Conservation (phyloP, 2,888 invertebrate species). For the Drosophila limbata region DNA sequence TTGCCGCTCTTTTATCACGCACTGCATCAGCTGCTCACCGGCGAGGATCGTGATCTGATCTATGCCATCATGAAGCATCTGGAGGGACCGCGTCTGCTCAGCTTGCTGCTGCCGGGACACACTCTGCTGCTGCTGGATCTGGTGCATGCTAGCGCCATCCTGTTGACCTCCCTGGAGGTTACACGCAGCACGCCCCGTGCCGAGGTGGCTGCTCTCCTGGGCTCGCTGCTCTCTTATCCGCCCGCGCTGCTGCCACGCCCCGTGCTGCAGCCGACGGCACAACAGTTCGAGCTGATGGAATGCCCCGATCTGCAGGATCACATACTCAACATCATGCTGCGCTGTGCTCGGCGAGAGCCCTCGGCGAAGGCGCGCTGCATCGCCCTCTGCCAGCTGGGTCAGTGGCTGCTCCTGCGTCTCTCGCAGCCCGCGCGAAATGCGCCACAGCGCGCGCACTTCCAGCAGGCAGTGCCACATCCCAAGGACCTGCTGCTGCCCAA, state of each 20-base stretch:
- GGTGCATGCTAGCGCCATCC: conserved; percentile 94
- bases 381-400: conserved; percentile 93
- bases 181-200: conserved; percentile 92
- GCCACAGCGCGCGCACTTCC: conserved; percentile 54
- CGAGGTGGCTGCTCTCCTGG: conserved; percentile 95
- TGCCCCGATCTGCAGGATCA: conserved; percentile 88
- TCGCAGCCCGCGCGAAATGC: conserved; percentile 63
- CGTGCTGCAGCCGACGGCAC: conserved; percentile 87
- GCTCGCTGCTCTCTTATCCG: conserved; percentile 93
- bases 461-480: conserved; percentile 79
- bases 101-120: conserved; percentile 94
- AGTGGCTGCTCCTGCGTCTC: conserved; percentile 85
- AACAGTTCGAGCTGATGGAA: conserved; percentile 84
- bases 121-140: conserved; percentile 94
- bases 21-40: conserved; percentile 90
- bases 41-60: conserved; percentile 90
- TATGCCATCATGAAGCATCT: conserved; percentile 92
- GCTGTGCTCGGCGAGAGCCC: conserved; percentile 95
- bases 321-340: conserved; percentile 93
- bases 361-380: conserved; percentile 95
- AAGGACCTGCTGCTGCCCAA: conserved; percentile 52
- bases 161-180: conserved; percentile 93
- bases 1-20: conserved; percentile 94
- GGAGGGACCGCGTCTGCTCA: conserved; percentile 94
- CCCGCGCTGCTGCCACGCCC: conserved; percentile 87